These are phyloP conservation scores for Saguinus imperator DNA, from an alignment of 2,113 vertebrate genomes.

Conservation along the genomic window DNA sequence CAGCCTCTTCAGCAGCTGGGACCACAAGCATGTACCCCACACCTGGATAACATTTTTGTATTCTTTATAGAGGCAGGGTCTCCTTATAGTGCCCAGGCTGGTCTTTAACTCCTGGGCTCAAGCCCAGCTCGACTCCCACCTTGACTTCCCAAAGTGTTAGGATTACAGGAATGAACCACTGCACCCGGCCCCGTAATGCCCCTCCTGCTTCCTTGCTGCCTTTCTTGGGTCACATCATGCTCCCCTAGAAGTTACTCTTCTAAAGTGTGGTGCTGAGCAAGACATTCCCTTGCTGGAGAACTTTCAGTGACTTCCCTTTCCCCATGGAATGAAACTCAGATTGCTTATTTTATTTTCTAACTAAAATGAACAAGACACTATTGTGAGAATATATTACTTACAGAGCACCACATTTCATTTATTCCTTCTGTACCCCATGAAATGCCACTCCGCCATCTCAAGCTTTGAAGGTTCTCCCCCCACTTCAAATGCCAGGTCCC, in stretches of 20 bases:
- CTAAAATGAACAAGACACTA: background rate
- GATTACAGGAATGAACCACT: too few species aligned
- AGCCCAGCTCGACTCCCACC: too few species aligned
- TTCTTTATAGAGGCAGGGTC: too few species aligned
- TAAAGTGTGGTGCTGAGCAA: background rate
- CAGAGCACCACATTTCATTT: background rate
- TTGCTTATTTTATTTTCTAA: conserved; percentile 3
- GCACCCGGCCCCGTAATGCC: too few species aligned
- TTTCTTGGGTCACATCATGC: rapidly evolving
- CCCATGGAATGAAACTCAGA: background rate
- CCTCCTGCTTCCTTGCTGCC: background rate
- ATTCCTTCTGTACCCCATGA: too few species aligned
- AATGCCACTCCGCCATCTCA: background rate
- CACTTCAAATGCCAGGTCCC: background rate
- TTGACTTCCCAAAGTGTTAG: too few species aligned
- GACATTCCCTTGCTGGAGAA: background rate
- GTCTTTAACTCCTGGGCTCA: too few species aligned
- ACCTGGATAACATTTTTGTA: too few species aligned
- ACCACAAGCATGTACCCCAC: too few species aligned
- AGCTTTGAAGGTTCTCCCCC: background rate
- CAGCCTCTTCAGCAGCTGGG: too few species aligned
- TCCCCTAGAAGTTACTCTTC: background rate
- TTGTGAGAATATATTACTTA: background rate
- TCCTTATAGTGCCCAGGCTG: too few species aligned
- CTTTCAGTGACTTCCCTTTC: background rate